Conservation (phyloP, 2,797 vertebrate species). For the Hylomyscus alleni region DNA sequence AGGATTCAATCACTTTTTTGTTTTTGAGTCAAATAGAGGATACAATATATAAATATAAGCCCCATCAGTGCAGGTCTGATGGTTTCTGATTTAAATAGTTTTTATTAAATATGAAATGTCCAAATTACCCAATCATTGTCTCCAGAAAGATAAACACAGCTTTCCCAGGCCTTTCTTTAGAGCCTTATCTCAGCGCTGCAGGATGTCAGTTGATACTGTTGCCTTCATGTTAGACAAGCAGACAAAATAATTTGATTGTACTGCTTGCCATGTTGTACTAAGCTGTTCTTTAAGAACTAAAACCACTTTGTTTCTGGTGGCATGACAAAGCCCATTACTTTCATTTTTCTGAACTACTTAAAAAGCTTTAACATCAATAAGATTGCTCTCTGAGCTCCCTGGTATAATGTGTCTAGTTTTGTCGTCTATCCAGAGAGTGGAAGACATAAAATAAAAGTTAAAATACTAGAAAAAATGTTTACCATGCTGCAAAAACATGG, state of each 20-base stretch:
- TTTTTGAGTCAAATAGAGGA: slow-evolving; percentile 70
- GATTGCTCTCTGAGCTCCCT: slow-evolving; percentile 65
- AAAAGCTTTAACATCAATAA: slow-evolving; percentile 83
- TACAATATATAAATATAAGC: slow-evolving; percentile 86
- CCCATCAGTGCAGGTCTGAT: slow-evolving; percentile 84
- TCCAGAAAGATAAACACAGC: slow-evolving; percentile 94
- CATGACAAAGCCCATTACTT: slow-evolving; percentile 86
- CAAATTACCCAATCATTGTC: slow-evolving; percentile 96
- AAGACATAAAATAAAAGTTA: slow-evolving; percentile 76
- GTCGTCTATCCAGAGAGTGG: slow-evolving; percentile 45
- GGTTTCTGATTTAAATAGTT: slow-evolving; percentile 94
- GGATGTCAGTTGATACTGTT: slow-evolving; percentile 91
- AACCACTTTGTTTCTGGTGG: slow-evolving; percentile 85
- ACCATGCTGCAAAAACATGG: slow-evolving; percentile 31
- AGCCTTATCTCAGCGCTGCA: slow-evolving; percentile 92
- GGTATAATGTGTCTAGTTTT: slow-evolving; percentile 66
- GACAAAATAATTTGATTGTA: slow-evolving; percentile 89
- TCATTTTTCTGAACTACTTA: slow-evolving; percentile 81
- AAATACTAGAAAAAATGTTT: slow-evolving; percentile 57
- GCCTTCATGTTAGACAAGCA: slow-evolving; percentile 88
- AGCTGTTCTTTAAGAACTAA: slow-evolving; percentile 86
- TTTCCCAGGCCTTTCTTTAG: slow-evolving; percentile 88
- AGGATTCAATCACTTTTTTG: slow-evolving; percentile 79
- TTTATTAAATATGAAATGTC: slow-evolving; percentile 94
- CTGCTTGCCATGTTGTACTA: slow-evolving; percentile 85